Base-by-base conservation (phyloP, 2,888 invertebrate species). In the Heliconius erato region DNA sequence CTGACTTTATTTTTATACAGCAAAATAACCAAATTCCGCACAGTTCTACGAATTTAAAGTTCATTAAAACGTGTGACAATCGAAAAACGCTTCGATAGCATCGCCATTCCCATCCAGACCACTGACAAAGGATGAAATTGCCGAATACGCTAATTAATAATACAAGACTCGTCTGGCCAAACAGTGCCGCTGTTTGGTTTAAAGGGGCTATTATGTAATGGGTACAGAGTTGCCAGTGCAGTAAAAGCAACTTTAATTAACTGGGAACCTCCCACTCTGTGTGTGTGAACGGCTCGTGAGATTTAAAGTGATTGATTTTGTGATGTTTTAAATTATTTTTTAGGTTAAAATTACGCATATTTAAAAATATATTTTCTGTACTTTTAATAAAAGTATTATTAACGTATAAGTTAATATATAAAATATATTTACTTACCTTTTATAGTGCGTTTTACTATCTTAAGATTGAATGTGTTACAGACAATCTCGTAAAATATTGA, bases 121-220 rank as follows among this genome's bases (percentile, higher is more conserved):
- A 87, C 87, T 89, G 89, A 91, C 90, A 90, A 90, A 90, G 89
- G 89, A 88, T 88, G 86, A 89, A 90, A 91, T 89, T 89, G 89
- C 87, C 89, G 89, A 90, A 88, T 87, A 85, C 85, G 85, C 90
- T 92, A 90, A 92, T 92, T 92, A 92, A 92, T 92, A 91, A 92
- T 91, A 91, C 91, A 92, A 88, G 91, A 89, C 88, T 89, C 88
- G 92, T 92, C 92, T 92, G 91, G 88, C 89, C 90, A 92, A 92
- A 92, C 90, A 91, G 84, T 67, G 86, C 84, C 77, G 82, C 81
- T 84, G 72, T 85, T 83, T 84, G 85, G 76, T 77, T 79, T 59
- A 79, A 79, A 79, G 76, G 82, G 78, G 72, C 84, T 76, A 84
- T 85, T 82, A 85, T 81, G 74, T 82, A 81, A 82, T 82, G 81